Evolutionary conservation across 1,140 invertebrate genomes (phyloP).

Genomic region (Brachionus rubens): DNA sequence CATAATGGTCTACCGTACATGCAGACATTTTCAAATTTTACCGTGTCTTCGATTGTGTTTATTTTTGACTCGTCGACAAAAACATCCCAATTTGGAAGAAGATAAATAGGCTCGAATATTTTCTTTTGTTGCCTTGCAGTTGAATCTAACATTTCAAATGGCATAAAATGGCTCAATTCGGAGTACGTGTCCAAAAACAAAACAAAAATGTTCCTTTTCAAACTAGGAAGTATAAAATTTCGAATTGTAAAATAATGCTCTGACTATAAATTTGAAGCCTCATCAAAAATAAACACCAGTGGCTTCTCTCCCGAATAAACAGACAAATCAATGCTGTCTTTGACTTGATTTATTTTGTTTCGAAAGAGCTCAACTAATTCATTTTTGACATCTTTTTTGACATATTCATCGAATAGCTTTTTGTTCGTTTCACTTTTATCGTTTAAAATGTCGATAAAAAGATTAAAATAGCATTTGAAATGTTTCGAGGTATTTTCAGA

Average conservation of each 20-base stretch:
- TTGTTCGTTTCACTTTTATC: no score
- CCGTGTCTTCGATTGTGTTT: background rate
- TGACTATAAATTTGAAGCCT: no score
- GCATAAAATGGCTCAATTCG: background rate
- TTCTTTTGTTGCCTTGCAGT: background rate
- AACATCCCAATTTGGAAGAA: constrained; percentile 19
- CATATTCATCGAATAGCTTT: no score
- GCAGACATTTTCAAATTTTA: constrained; percentile 8
- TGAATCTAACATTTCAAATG: background rate
- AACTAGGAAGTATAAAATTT: background rate
- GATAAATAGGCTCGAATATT: constrained; percentile 29
- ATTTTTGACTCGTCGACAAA: background rate
- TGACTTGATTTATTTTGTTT: no score
- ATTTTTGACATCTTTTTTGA: no score
- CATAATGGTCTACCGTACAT: background rate
- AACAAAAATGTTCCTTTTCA: constrained; percentile 22
- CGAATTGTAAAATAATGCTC: background rate
- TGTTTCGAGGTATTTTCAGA: no score
- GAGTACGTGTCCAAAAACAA: background rate
- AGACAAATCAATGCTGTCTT: no score
- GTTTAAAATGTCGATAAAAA: no score
- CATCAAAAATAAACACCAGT: no score
- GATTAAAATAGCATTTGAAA: no score
- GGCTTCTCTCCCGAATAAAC: no score
- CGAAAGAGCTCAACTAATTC: no score